phyloP scores from a whole-genome alignment of 1,140 invertebrate genomes.

The Argopecten irradians region DNA sequence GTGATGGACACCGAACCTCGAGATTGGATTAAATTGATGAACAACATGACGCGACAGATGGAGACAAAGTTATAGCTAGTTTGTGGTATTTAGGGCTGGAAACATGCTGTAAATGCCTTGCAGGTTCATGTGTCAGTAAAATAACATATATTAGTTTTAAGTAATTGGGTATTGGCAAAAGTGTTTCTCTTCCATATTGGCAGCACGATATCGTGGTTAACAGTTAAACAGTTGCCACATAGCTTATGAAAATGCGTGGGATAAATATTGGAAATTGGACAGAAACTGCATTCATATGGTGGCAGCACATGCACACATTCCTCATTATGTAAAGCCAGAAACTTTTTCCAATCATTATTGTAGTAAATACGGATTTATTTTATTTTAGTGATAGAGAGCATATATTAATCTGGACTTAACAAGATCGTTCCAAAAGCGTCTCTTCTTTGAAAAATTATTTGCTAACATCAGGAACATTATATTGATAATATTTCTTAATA shows the following conservation, averaged over 20 bases:
- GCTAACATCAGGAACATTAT: no score
- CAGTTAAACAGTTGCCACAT: background rate
- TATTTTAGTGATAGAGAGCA: no score
- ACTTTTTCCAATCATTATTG: no score
- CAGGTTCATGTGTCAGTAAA: background rate
- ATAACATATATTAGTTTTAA: background rate
- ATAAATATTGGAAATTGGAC: background rate
- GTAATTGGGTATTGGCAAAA: background rate
- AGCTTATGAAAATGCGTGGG: background rate
- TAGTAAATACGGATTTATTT: no score
- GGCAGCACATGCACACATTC: no score
- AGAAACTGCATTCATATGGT: no score
- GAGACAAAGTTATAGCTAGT: background rate
- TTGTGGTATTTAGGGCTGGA: background rate
- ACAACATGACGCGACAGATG: background rate
- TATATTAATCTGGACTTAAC: no score
- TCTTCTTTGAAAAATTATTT: no score
- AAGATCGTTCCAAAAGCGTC: no score
- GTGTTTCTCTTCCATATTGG: background rate
- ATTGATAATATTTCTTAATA: no score
- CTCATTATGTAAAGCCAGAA: no score
- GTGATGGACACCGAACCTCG: background rate
- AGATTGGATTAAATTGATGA: conserved; percentile 8
- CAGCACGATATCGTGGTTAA: background rate
- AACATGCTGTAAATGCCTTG: background rate